Percentiles rank a stretch among this genome's conserved stretches.
phyloP scores from a whole-genome alignment of 2,888 invertebrate genomes.

The Euclidia mi region DNA sequence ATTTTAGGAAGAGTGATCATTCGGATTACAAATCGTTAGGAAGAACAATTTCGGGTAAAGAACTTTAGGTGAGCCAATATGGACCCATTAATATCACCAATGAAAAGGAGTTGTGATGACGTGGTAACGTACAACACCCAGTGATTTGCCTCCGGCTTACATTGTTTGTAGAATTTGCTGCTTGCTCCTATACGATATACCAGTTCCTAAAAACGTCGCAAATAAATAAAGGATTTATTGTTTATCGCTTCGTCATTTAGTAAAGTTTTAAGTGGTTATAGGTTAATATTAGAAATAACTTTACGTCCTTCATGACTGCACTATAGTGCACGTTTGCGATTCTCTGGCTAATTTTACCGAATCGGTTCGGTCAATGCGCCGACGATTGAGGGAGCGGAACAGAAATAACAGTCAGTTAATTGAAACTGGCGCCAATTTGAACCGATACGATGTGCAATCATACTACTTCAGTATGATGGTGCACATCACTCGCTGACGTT shows the following conservation, averaged over 20 bases:
- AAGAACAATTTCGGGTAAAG: no score
- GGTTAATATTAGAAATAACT: constrained; percentile 67
- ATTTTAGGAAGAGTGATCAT: no score
- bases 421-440: constrained; percentile 76
- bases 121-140: not conserved
- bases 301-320: constrained; percentile 77
- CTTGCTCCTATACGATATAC: constrained; percentile 13
- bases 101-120: no score
- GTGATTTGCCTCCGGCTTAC: constrained; percentile 17
- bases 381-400: constrained; percentile 63
- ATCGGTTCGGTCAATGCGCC: constrained; percentile 82
- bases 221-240: constrained; percentile 3
- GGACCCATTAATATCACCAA: no score
- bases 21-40: no score
- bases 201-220: constrained; percentile 1
- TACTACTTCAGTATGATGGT: constrained; percentile 67
- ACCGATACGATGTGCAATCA: constrained; percentile 72
- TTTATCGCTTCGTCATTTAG: constrained; percentile 9
- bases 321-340: constrained; percentile 70
- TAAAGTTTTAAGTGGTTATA: constrained; percentile 29
- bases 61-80: no score
- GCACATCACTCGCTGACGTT: constrained; percentile 45
- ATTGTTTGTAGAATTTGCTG: constrained; percentile 23
- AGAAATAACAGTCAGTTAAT: constrained; percentile 81
- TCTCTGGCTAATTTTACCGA: constrained; percentile 80